Evolutionary conservation across 2,113 vertebrate species (phyloP).

Genomic region (Opisthocomus hoazin): DNA sequence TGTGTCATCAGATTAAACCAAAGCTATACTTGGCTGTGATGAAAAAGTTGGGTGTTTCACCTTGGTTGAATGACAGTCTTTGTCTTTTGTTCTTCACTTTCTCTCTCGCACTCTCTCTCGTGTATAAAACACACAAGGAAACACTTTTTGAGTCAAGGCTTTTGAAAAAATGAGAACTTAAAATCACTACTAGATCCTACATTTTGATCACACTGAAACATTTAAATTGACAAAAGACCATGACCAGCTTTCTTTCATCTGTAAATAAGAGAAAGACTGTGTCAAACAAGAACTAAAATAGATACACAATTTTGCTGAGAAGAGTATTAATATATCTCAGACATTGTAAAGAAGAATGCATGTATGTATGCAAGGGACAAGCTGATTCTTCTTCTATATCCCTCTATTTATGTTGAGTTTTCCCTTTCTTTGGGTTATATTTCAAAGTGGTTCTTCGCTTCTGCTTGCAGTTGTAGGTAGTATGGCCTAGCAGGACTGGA

Average conservation of each 20-base stretch:
- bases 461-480: not conserved
- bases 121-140: not conserved
- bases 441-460: not conserved
- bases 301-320: not conserved
- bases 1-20: not conserved
- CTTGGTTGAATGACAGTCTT: not conserved
- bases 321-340: not conserved
- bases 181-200: not conserved
- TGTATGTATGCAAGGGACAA: fast-evolving
- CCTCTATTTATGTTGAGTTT: not conserved
- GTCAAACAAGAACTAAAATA: not conserved
- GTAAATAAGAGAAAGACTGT: not conserved
- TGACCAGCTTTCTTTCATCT: not conserved
- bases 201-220: not conserved
- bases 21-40: not conserved
- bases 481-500: not conserved
- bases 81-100: not conserved
- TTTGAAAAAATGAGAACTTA: not conserved
- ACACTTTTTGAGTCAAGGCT: not conserved
- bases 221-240: not conserved
- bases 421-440: not conserved
- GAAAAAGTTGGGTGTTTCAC: not conserved
- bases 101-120: too few relatives aligned
- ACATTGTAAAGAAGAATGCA: not conserved
- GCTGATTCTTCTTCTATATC: not conserved